Percentiles rank a stretch among this genome's conserved stretches.
These are phyloP conservation scores for Galeopsomyia nigrocyanea DNA, from an alignment of 2,888 invertebrate genomes.

Conservation along the genomic window DNA sequence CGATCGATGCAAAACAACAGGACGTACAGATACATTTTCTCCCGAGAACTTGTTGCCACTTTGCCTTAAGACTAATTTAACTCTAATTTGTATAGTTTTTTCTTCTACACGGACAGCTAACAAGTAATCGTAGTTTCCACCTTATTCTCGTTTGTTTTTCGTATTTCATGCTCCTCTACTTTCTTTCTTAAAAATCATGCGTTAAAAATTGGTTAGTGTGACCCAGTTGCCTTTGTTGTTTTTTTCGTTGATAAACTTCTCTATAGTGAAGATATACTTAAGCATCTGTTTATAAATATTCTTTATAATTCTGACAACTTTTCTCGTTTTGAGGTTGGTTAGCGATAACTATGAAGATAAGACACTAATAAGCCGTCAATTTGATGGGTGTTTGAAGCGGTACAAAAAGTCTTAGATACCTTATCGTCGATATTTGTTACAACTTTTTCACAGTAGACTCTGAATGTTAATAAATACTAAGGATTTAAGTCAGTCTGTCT, in stretches of 20 bases:
- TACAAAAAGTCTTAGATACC: slow-evolving; percentile 33
- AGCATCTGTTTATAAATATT: slow-evolving; percentile 1
- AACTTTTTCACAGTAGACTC: slow-evolving; percentile 21
- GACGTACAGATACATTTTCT: slow-evolving; percentile 39
- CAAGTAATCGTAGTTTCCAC: neutral
- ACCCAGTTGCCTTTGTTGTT: slow-evolving; percentile 12
- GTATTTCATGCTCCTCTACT: neutral
- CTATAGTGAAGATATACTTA: neutral
- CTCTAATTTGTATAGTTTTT: slow-evolving; percentile 19
- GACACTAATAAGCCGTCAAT: slow-evolving; percentile 37
- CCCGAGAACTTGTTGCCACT: slow-evolving; percentile 3
- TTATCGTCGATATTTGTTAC: slow-evolving; percentile 19
- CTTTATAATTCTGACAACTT: slow-evolving; percentile 14
- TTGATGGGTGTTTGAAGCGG: slow-evolving; percentile 30
- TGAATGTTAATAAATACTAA: slow-evolving; percentile 46
- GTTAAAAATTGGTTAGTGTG: slow-evolving; percentile 38
- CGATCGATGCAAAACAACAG: slow-evolving; percentile 41
- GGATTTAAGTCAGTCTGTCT: slow-evolving; percentile 46
- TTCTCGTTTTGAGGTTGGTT: slow-evolving; percentile 6
- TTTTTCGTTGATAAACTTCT: slow-evolving; percentile 36
- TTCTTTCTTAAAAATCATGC: slow-evolving; percentile 33
- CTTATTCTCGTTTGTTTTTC: slow-evolving; percentile 16
- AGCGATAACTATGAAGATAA: slow-evolving; percentile 18
- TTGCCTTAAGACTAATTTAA: slow-evolving; percentile 8
- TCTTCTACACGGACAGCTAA: slow-evolving; percentile 19